These are phyloP conservation scores for Drepana falcataria DNA, from an alignment of 2,888 invertebrate species.

Conservation along the genomic window DNA sequence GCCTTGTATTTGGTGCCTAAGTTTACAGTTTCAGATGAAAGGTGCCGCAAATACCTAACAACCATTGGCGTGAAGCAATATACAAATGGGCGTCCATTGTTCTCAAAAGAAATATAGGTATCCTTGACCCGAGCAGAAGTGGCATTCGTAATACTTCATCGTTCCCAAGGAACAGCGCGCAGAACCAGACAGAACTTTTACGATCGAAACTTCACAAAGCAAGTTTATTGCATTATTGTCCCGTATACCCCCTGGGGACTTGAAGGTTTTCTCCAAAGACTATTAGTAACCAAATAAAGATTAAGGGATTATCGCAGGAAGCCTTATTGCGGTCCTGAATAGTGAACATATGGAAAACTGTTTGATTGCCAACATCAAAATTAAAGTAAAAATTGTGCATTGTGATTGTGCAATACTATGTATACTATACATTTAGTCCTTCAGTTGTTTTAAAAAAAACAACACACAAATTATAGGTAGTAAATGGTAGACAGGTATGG, in stretches of 20 bases:
- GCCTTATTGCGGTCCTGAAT: not conserved
- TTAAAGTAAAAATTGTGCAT: too few relatives aligned
- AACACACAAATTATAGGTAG: too few relatives aligned
- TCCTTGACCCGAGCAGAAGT: not conserved
- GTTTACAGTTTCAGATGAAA: too few relatives aligned
- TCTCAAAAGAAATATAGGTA: not conserved
- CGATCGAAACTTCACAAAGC: not conserved
- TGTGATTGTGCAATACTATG: too few relatives aligned
- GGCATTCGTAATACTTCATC: not conserved
- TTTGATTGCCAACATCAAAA: not conserved
- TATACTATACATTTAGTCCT: too few relatives aligned
- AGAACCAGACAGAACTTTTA: not conserved
- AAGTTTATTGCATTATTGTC: conserved; percentile 1
- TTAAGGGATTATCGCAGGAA: conserved; percentile 7
- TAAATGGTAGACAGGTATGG: too few relatives aligned
- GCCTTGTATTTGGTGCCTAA: too few relatives aligned
- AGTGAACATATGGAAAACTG: not conserved
- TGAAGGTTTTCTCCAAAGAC: conserved; percentile 10
- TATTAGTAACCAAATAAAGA: conserved; percentile 3
- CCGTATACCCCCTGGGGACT: not conserved
- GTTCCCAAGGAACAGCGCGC: not conserved
- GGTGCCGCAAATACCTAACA: too few relatives aligned
- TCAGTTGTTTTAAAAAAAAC: too few relatives aligned
- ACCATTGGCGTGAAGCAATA: not conserved
- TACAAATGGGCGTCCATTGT: not conserved